Percentiles rank a stretch among this genome's conserved stretches.
These are phyloP conservation scores for Rissa tridactyla DNA, from an alignment of 2,113 vertebrate genomes.

Conservation along the genomic window DNA sequence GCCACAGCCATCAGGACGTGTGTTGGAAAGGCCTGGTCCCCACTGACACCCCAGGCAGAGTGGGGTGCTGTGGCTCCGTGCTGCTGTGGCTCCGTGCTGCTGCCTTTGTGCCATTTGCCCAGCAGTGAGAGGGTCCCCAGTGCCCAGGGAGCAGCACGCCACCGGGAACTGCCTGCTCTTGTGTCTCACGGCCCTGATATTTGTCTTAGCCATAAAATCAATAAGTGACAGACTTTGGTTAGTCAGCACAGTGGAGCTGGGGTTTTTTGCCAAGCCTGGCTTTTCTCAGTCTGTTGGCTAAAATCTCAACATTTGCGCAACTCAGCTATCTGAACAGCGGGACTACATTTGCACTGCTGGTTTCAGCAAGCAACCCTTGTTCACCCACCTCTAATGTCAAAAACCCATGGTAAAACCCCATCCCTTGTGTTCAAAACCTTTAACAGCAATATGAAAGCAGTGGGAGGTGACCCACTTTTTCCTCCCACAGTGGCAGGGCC, in stretches of 20 bases:
- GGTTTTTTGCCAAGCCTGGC: background rate
- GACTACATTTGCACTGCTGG: background rate
- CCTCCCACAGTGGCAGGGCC: background rate
- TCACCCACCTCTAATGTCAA: background rate
- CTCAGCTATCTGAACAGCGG: background rate
- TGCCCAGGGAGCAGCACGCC: rapidly evolving
- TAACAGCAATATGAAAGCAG: too few relatives aligned
- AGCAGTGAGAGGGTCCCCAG: background rate
- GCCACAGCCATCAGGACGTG: rapidly evolving
- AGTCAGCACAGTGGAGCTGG: background rate
- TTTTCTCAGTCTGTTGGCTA: background rate
- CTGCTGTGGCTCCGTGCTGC: background rate
- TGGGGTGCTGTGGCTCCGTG: rapidly evolving
- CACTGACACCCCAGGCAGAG: background rate
- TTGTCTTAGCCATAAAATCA: background rate
- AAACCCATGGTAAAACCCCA: background rate
- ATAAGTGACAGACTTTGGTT: background rate
- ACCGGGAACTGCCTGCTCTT: background rate
- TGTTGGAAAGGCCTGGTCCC: background rate
- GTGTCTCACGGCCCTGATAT: background rate
- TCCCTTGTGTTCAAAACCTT: background rate
- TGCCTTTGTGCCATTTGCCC: background rate
- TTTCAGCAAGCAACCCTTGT: background rate
- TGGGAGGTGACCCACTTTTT: background rate
- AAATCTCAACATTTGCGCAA: background rate